Evolutionary conservation across 2,797 vertebrate genomes (phyloP).

Genomic region (Pseudotriccus pelzelni): DNA sequence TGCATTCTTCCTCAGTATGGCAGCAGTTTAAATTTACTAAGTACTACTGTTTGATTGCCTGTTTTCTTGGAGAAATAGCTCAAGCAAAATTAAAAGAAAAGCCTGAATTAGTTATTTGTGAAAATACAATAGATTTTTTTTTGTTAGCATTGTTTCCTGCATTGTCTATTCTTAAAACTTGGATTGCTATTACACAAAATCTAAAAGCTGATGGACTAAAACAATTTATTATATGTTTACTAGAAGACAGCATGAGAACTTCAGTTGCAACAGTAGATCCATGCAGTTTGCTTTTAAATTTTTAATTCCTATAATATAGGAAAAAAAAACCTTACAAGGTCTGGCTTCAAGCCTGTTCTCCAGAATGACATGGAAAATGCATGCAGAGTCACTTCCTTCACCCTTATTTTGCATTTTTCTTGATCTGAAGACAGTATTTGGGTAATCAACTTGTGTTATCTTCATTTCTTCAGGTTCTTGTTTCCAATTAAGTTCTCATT

Average conservation of each 20-base stretch:
- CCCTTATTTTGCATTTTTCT: background rate
- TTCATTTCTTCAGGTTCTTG: background rate
- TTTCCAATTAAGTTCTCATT: background rate
- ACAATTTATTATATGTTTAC: background rate
- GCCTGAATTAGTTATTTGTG: background rate
- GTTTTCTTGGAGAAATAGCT: background rate
- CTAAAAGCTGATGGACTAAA: background rate
- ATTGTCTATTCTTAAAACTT: background rate
- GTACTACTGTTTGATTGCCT: background rate
- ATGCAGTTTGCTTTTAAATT: background rate
- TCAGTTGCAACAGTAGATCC: background rate
- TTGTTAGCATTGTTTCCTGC: background rate
- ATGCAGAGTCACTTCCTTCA: fast-evolving
- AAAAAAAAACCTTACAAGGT: background rate
- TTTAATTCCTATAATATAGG: background rate
- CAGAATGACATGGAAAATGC: background rate
- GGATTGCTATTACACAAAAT: background rate
- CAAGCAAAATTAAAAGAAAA: background rate
- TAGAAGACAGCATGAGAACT: background rate
- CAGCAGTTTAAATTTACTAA: background rate
- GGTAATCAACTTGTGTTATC: background rate
- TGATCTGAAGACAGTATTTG: background rate
- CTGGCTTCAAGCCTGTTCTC: background rate
- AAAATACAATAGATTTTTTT: background rate
- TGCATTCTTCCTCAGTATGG: background rate